Conservation (phyloP, 1,140 invertebrate species). For the Notospermus geniculatus region DNA sequence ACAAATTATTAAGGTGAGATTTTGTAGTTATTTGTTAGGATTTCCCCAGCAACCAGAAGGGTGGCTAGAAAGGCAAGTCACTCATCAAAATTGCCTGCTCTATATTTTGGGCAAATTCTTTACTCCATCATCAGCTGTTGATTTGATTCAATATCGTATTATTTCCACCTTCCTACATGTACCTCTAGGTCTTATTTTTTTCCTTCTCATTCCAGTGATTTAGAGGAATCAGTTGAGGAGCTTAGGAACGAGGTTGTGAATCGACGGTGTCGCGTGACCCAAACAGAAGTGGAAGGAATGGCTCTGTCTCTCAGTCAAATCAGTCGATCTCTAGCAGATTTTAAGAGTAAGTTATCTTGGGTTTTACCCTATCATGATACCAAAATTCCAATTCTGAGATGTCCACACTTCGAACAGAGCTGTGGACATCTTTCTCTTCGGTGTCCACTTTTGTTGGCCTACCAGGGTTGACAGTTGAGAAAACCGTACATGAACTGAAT, state of each 20-base stretch:
- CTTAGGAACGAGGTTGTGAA: conserved; percentile 92
- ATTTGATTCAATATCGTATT: too few species aligned
- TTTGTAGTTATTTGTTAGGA: neutral
- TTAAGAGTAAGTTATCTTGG: conserved; percentile 66
- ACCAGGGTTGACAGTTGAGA: too few species aligned
- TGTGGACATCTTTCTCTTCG: too few species aligned
- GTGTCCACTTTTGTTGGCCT: too few species aligned
- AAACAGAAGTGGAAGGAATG: conserved; percentile 95
- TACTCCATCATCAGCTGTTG: too few species aligned
- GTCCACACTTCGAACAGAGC: too few species aligned
- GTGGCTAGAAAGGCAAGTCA: too few species aligned
- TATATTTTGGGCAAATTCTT: too few species aligned
- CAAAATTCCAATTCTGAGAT: neutral
- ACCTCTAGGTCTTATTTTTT: neutral
- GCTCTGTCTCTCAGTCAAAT: conserved; percentile 85
- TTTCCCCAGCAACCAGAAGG: too few species aligned
- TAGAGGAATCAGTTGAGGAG: conserved; percentile 92
- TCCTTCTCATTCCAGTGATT: conserved; percentile 63
- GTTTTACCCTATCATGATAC: neutral
- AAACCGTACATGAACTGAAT: too few species aligned
- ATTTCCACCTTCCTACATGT: neutral
- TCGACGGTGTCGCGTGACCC: conserved; percentile 89
- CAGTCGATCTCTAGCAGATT: conserved; percentile 90
- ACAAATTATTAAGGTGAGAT: conserved; percentile 81
- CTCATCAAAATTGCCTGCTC: too few species aligned